phyloP scores from a whole-genome alignment of 2,888 invertebrate species.

The Polyploca ridens region DNA sequence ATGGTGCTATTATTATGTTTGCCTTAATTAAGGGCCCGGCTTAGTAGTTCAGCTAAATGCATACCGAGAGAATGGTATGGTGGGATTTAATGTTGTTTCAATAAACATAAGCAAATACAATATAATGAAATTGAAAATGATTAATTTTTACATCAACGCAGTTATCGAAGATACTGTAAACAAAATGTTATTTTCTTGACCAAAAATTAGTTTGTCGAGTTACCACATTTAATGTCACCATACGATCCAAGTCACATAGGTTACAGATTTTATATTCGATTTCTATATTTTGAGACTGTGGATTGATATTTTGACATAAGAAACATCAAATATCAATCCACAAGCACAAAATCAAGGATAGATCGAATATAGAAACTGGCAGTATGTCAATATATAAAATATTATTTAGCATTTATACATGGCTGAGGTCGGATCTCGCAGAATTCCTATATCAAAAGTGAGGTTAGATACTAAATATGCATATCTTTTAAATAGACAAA shows the following conservation, averaged over 20 bases:
- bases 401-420: neutral
- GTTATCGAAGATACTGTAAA: too few species aligned
- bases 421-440: conserved; percentile 13
- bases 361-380: too few species aligned
- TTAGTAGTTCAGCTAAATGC: neutral
- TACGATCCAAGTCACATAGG: neutral
- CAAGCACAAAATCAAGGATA: too few species aligned
- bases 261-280: neutral
- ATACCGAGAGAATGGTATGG: neutral
- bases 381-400: neutral
- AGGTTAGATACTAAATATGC: conserved; percentile 35
- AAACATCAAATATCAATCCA: too few species aligned
- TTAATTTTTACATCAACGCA: too few species aligned
- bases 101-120: neutral
- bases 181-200: too few species aligned
- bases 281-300: too few species aligned
- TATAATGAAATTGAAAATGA: too few species aligned
- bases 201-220: too few species aligned
- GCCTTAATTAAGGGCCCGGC: neutral
- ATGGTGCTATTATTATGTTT: neutral
- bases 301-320: too few species aligned
- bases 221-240: neutral
- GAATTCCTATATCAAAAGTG: conserved; percentile 39
- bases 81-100: neutral
- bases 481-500: conserved; percentile 45